phyloP scores from a whole-genome alignment of 2,888 invertebrate genomes.

The Blastobasis adustella region DNA sequence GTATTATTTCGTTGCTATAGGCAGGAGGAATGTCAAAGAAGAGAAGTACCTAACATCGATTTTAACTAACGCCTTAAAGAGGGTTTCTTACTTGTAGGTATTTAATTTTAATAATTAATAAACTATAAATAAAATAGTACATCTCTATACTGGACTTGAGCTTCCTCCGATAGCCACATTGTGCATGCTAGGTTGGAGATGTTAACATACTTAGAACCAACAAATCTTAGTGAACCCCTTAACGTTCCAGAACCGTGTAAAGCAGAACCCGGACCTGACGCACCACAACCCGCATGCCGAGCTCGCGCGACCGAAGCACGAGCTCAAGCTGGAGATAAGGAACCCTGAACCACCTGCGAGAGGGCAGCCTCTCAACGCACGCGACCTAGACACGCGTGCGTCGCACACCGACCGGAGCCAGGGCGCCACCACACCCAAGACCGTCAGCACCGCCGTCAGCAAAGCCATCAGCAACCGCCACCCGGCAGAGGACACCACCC shows the following conservation, averaged over 20 bases:
- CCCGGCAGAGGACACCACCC: conserved; percentile 84
- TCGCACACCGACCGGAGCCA: conserved; percentile 68
- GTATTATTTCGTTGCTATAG: too few relatives aligned
- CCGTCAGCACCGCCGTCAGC: conserved; percentile 81
- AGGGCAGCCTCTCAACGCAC: conserved; percentile 51
- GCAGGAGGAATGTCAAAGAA: too few relatives aligned
- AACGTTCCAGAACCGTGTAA: conserved; percentile 56
- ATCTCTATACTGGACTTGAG: too few relatives aligned
- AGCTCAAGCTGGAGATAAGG: conserved; percentile 57
- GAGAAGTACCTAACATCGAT: too few relatives aligned
- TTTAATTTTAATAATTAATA: too few relatives aligned
- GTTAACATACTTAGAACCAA: background rate
- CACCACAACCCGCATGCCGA: conserved; percentile 68
- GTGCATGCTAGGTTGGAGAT: too few relatives aligned
- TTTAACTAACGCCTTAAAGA: too few relatives aligned
- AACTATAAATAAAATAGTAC: too few relatives aligned
- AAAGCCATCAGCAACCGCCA: conserved; percentile 82
- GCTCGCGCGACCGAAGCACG: conserved; percentile 54
- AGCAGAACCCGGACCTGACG: conserved; percentile 60
- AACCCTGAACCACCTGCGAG: conserved; percentile 57
- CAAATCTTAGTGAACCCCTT: background rate
- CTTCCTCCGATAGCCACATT: too few relatives aligned
- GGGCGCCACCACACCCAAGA: conserved; percentile 76
- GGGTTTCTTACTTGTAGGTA: too few relatives aligned
- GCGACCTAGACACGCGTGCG: conserved; percentile 53